Base-by-base conservation (phyloP, 2,888 invertebrate species). In the Apamea anceps region DNA sequence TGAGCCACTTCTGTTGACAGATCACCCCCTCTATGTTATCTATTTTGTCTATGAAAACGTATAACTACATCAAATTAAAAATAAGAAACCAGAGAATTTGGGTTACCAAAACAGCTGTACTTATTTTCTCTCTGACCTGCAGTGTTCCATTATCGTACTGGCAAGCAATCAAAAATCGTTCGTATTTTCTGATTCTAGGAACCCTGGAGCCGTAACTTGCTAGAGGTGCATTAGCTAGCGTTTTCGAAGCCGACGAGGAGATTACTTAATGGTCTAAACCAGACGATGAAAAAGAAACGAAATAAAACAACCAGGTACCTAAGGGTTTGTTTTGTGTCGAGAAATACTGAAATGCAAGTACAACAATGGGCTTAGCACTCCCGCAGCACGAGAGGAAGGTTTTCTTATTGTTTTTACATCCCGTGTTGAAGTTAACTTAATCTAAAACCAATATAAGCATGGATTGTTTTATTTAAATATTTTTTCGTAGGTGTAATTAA, bases 211-310 rank as follows among this genome's bases (percentile, higher is more conserved):
- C 84, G 87, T 89, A 91, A 90, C 89, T 91, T 91, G 82, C 87
- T 86, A 87, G 90, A 90, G 91, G 91, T 93, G 93, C 94, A 94
- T 93, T 93, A 93, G 93, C 91, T 84, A 86, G 90, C 88, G 90
- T 91, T 92, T 93, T 91, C 88, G 91, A 88, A 89, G 85, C 85
- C 89, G 85, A 83, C 88, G 84, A 90, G 90, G 87, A 92, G 93
- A 93, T 93, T 93, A 93, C 91, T 91, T 94, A 93, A 93, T 93
- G 93, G 92, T 92, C 89, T 90, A 90, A 91, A 90, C 92, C 91
- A 92, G 92, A 92, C 88, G 90, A 87, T 90, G 77, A 72, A 88
- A 85, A 84, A 91, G 88, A 88, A 37, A 21, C 28, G 89, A 88
- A 89, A 86, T 86, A 86, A 84, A 84, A 84, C 77, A 80, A 78